Conservation (phyloP, 2,113 vertebrate species). For the Syngnathus floridae region DNA sequence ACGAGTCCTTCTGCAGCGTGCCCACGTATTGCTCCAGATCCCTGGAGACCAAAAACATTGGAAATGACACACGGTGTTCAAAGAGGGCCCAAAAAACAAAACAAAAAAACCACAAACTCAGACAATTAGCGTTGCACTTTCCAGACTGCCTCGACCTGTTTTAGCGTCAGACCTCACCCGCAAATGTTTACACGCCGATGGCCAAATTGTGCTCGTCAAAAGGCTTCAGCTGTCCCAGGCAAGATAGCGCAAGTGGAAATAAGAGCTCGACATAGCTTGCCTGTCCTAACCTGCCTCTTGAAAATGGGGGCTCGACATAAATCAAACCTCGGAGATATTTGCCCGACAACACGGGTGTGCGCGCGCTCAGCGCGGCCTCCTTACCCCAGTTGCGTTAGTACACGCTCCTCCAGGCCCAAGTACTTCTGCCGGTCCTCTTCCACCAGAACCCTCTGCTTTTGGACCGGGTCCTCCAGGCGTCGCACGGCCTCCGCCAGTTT, state of each 20-base stretch:
- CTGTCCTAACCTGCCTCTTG: constrained; percentile 47
- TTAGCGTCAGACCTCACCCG: constrained; percentile 5
- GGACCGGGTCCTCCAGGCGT: constrained; percentile 82
- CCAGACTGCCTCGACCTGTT: constrained; percentile 10
- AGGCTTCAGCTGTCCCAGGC: constrained; percentile 47
- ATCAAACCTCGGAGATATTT: constrained; percentile 44
- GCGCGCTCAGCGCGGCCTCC: neutral
- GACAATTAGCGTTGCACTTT: neutral
- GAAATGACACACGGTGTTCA: neutral
- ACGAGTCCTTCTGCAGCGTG: constrained; percentile 76
- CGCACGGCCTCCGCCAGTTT: constrained; percentile 80
- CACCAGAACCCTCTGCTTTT: constrained; percentile 84
- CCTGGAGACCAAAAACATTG: constrained; percentile 51
- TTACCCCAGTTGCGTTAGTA: constrained; percentile 81
- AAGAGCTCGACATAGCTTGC: constrained; percentile 35
- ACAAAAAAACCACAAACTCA: too few relatives aligned
- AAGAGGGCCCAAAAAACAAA: neutral
- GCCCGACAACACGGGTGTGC: constrained; percentile 18
- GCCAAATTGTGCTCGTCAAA: constrained; percentile 26
- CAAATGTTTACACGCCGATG: constrained; percentile 19
- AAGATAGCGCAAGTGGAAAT: constrained; percentile 26
- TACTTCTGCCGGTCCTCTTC: constrained; percentile 92
- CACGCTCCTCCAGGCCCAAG: constrained; percentile 80
- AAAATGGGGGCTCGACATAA: constrained; percentile 46
- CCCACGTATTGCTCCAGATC: constrained; percentile 87